Conservation (phyloP, 2,113 vertebrate genomes). For the Otolemur garnettii region DNA sequence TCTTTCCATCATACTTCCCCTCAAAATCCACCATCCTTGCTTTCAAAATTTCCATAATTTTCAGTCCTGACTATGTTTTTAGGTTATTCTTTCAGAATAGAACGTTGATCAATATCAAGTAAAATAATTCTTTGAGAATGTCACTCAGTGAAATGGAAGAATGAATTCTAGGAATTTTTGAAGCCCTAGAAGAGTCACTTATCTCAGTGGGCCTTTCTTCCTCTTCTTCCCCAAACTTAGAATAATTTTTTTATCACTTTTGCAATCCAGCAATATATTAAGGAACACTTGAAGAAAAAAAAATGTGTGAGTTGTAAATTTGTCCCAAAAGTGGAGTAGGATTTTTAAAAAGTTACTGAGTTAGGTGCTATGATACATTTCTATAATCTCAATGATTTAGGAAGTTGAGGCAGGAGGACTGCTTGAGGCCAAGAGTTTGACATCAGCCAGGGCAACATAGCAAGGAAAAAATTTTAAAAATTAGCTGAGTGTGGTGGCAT, state of each 20-base stretch:
- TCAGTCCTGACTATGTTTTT: background rate
- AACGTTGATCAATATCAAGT: background rate
- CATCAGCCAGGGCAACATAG: too few species aligned
- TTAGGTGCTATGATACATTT: too few species aligned
- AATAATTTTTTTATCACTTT: background rate
- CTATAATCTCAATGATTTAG: too few species aligned
- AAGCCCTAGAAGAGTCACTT: background rate
- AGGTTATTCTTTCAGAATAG: constrained; percentile 6
- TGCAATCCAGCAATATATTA: constrained; percentile 15
- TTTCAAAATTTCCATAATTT: background rate
- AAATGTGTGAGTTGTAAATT: background rate
- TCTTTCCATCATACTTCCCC: background rate
- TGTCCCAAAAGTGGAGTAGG: background rate
- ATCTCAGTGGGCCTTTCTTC: background rate
- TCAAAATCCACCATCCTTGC: background rate
- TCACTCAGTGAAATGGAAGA: constrained; percentile 7
- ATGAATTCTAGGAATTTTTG: background rate
- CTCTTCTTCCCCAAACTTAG: background rate
- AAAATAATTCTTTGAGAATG: constrained; percentile 29
- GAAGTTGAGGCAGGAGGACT: too few species aligned
- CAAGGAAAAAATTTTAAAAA: too few species aligned
- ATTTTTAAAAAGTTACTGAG: too few species aligned
- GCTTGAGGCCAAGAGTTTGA: too few species aligned
- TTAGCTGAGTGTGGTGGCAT: too few species aligned
- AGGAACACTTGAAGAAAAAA: background rate